These are phyloP conservation scores for Samia ricini DNA, from an alignment of 1,140 invertebrate genomes.

Conservation along the genomic window DNA sequence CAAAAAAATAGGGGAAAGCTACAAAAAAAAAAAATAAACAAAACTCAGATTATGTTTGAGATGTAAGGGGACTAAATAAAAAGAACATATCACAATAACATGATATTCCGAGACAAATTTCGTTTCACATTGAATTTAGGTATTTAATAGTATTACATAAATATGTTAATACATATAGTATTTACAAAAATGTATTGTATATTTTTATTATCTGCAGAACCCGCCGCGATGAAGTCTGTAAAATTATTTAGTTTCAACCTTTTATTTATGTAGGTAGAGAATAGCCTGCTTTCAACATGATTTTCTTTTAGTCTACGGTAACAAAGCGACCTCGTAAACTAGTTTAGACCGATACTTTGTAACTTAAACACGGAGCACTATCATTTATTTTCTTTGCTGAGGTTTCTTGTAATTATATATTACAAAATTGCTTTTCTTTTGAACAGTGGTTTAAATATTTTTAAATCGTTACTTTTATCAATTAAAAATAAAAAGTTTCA, in stretches of 20 bases:
- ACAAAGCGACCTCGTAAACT: constrained; percentile 11
- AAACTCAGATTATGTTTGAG: no score
- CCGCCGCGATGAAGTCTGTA: neutral
- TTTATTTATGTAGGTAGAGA: neutral
- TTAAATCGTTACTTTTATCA: no score
- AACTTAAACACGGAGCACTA: constrained; percentile 7
- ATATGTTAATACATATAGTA: neutral
- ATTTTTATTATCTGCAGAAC: neutral
- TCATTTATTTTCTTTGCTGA: constrained; percentile 9
- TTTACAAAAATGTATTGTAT: neutral
- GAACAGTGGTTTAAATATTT: no score
- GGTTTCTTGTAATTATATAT: neutral
- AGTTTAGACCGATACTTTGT: constrained; percentile 8
- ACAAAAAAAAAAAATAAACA: no score
- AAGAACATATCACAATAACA: no score
- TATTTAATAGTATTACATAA: no score
- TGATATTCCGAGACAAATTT: no score
- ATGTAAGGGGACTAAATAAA: no score
- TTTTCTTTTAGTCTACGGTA: constrained; percentile 10
- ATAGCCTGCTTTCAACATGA: neutral
- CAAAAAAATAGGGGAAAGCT: no score
- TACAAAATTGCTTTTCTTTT: neutral
- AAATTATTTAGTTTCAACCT: neutral
- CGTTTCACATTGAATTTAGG: no score
- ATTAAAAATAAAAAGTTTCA: no score